phyloP scores from a whole-genome alignment of 1,140 invertebrate species.

The Frieseomelitta varia region DNA sequence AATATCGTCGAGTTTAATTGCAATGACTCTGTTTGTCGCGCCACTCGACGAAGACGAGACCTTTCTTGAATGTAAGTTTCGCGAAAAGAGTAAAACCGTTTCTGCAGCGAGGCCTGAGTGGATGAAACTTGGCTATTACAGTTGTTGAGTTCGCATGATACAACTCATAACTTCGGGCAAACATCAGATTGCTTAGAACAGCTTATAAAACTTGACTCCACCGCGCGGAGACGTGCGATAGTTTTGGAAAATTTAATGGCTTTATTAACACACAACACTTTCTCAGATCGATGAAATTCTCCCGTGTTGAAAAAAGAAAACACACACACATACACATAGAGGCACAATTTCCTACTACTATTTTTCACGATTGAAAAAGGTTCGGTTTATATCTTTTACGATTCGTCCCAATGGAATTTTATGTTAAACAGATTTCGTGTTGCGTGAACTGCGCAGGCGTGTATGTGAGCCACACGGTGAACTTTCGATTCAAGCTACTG shows the following conservation, averaged over 20 bases:
- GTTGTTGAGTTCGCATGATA: constrained; percentile 32
- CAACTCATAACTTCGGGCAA: constrained; percentile 27
- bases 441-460: background rate
- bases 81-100: constrained; percentile 9
- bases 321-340: background rate
- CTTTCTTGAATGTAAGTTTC: background rate
- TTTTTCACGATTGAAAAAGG: background rate
- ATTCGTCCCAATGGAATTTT: background rate
- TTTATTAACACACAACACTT: background rate
- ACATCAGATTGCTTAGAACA: constrained; percentile 36
- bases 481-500: background rate
- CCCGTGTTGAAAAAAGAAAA: background rate
- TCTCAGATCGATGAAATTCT: background rate
- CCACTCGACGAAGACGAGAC: constrained; percentile 16
- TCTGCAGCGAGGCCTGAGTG: background rate
- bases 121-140: constrained; percentile 29
- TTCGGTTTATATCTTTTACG: background rate
- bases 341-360: background rate
- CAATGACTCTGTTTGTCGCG: background rate
- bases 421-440: background rate
- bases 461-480: background rate
- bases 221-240: background rate
- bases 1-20: background rate
- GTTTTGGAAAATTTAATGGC: background rate
- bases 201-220: constrained; percentile 24